Conservation (phyloP, 2,888 invertebrate genomes). For the Eurytoma adleriae region DNA sequence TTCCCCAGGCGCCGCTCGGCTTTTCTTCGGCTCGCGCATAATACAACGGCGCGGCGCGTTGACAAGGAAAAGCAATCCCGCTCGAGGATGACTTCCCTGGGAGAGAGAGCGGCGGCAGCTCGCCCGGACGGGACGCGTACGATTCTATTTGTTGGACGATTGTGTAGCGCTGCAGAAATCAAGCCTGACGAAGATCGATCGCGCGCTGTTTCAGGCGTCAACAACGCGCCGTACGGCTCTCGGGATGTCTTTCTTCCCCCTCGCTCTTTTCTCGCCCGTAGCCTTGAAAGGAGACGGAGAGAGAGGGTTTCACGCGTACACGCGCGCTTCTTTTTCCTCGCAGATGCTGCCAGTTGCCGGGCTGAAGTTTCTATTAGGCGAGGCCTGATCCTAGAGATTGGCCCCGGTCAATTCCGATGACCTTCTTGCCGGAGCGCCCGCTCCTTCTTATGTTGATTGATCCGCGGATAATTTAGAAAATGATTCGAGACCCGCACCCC, state of each 20-base stretch:
- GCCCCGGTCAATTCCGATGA: slow-evolving; percentile 48
- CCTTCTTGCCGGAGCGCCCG: slow-evolving; percentile 7
- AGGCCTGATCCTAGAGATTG: slow-evolving; percentile 46
- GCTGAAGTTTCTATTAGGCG: slow-evolving; percentile 72
- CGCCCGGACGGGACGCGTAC: slow-evolving; percentile 66
- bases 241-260: slow-evolving; percentile 55
- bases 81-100: slow-evolving; percentile 64
- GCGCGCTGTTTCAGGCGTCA: slow-evolving; percentile 69
- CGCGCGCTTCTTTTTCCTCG: slow-evolving; percentile 58
- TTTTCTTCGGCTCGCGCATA: not conserved
- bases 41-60: slow-evolving; percentile 57
- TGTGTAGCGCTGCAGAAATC: slow-evolving; percentile 76
- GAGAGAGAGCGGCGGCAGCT: slow-evolving; percentile 46
- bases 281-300: slow-evolving; percentile 16
- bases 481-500: slow-evolving; percentile 21
- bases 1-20: not conserved
- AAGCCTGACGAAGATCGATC: slow-evolving; percentile 77
- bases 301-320: slow-evolving; percentile 12
- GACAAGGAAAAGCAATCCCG: slow-evolving; percentile 72
- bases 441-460: slow-evolving; percentile 44
- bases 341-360: slow-evolving; percentile 73
- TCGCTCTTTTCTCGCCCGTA: slow-evolving; percentile 16
- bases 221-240: slow-evolving; percentile 68
- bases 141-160: slow-evolving; percentile 76
- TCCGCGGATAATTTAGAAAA: slow-evolving; percentile 47